Conservation (phyloP, 1,140 invertebrate species). For the Aplysia californica region DNA sequence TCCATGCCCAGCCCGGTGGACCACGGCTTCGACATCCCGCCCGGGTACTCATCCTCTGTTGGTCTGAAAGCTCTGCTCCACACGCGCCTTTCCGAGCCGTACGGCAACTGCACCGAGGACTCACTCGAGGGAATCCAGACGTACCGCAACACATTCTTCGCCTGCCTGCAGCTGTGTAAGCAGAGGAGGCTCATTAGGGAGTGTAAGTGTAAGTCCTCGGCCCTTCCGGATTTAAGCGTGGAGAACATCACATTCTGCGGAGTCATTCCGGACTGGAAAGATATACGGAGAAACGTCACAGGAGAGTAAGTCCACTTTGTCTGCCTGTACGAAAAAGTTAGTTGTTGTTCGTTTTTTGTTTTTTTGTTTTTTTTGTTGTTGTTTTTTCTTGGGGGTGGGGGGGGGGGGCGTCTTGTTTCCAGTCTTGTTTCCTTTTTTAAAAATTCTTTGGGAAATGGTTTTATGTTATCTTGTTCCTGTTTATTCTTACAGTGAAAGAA, state of each 20-base stretch:
- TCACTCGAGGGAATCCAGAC: conserved; percentile 35
- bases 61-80: conserved; percentile 56
- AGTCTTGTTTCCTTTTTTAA: too few species aligned
- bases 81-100: conserved; percentile 48
- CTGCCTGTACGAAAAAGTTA: too few species aligned
- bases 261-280: conserved; percentile 48
- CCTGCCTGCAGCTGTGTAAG: conserved; percentile 59
- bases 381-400: too few species aligned
- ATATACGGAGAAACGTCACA: conserved; percentile 25
- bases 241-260: conserved; percentile 55
- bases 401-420: too few species aligned
- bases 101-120: conserved; percentile 59
- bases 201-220: conserved; percentile 55
- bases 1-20: conserved; percentile 67
- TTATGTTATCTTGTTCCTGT: too few species aligned
- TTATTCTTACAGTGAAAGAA: too few species aligned
- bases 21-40: conserved; percentile 62
- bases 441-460: too few species aligned
- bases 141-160: conserved; percentile 58
- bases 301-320: conserved; percentile 11
- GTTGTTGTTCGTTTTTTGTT: too few species aligned
- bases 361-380: too few species aligned
- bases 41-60: conserved; percentile 61
- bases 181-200: conserved; percentile 50
- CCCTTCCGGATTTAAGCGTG: conserved; percentile 38